A percentile compares a stretch with the other conserved stretches of the same genome.
These are phyloP conservation scores for Spilarctia lutea DNA, from an alignment of 2,888 invertebrate genomes.

Conservation along the genomic window DNA sequence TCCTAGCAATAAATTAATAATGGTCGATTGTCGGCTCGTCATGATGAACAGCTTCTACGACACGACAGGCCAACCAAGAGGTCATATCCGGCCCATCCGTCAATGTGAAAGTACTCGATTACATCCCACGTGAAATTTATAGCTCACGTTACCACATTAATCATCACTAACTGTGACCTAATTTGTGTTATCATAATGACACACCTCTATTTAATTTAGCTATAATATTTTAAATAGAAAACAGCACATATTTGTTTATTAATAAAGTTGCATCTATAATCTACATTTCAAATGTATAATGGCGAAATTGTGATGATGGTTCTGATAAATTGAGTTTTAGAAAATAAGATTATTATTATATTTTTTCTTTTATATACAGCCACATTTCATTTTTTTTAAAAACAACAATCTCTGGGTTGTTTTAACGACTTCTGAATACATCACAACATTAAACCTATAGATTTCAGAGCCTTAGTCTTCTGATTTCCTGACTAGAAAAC, in stretches of 20 bases:
- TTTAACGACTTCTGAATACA: not conserved
- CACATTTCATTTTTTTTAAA: not conserved
- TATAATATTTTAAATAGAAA: not conserved
- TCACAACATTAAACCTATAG: too few species aligned
- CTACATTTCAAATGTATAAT: not conserved
- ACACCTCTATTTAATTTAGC: not conserved
- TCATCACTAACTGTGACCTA: slow-evolving; percentile 55
- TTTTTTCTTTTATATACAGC: not conserved
- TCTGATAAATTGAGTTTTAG: not conserved
- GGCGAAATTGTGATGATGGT: not conserved
- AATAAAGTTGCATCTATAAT: not conserved
- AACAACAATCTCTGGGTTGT: too few species aligned
- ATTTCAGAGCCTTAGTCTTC: too few species aligned
- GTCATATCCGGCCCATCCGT: slow-evolving; percentile 60
- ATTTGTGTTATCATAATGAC: slow-evolving; percentile 25
- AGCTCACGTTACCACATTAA: slow-evolving; percentile 56
- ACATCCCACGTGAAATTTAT: slow-evolving; percentile 57
- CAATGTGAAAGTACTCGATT: slow-evolving; percentile 61
- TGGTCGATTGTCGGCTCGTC: slow-evolving; percentile 18
- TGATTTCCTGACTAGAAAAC: too few species aligned
- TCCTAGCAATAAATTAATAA: slow-evolving; percentile 49
- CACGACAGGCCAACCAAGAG: slow-evolving; percentile 54
- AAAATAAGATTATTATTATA: not conserved
- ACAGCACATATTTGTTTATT: not conserved
- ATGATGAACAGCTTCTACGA: slow-evolving; percentile 49